Evolutionary conservation across 2,113 vertebrate species (phyloP).

Genomic region (Carassius carassius): DNA sequence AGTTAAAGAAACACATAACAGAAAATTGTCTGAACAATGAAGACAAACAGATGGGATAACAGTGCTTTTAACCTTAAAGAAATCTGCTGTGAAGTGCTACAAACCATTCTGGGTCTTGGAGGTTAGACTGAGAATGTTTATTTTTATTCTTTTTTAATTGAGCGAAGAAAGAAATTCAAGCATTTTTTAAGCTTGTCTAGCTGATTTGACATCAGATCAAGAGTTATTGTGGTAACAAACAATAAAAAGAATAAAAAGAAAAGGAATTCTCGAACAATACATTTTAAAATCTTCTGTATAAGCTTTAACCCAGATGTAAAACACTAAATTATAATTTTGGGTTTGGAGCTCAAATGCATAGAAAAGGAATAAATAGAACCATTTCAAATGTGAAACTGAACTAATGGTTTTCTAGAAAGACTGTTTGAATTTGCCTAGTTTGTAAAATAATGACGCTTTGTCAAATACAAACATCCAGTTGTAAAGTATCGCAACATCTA

Average conservation of each 20-base stretch:
- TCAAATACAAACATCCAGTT: not conserved
- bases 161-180: not conserved
- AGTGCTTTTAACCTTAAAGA: slow-evolving; percentile 42
- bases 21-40: slow-evolving; percentile 38
- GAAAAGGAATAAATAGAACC: slow-evolving; percentile 55
- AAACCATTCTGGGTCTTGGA: slow-evolving; percentile 46
- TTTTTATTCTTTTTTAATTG: slow-evolving; percentile 4
- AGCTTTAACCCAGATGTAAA: slow-evolving; percentile 36
- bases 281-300: slow-evolving; percentile 18
- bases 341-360: slow-evolving; percentile 57
- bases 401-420: slow-evolving; percentile 17
- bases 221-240: not conserved
- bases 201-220: slow-evolving; percentile 19
- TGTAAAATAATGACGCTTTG: not conserved
- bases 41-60: slow-evolving; percentile 45
- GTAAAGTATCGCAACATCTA: not conserved
- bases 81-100: slow-evolving; percentile 57
- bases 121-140: slow-evolving; percentile 26
- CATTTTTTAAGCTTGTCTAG: slow-evolving; percentile 12
- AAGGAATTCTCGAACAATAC: slow-evolving; percentile 23
- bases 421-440: not conserved
- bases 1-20: slow-evolving; percentile 51
- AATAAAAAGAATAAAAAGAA: slow-evolving; percentile 4
- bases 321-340: slow-evolving; percentile 18
- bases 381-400: slow-evolving; percentile 35